Evolutionary conservation across 2,113 vertebrate genomes (phyloP), one percentile per base, ranked within the genome.

Genomic region (Rhinoderma darwinii): DNA sequence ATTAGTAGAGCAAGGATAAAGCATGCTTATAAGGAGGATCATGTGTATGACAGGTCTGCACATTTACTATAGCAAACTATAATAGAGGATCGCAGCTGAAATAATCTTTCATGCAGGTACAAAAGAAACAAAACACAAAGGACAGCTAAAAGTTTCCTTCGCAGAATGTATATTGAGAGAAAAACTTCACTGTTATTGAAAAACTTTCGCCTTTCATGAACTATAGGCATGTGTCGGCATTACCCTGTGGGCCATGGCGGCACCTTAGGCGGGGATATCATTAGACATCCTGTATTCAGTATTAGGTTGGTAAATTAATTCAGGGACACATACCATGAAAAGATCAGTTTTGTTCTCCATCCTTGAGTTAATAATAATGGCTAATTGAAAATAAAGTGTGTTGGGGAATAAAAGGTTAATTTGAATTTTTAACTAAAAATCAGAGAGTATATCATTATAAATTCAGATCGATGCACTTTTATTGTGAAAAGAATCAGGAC

Each of bases 1-100:
- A 70, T 83, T 83, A 83, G 79, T 63, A 66, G 79, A 82, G 79
- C 79, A 82, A 82, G 79, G 79, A 82, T 82, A 82, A 82, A 66
- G 79, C 79, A 82, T 82, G 66, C 59, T 82, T 82, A 82, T 82
- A 27, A 82, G 39, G 37, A 82, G 56, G 79, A 82, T 82, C 79
- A 82, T 43, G 56, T 27, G 79, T 44, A 82, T 82, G 79, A 82
- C 79, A 82, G 79, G 79, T 82, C 79, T 43, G 79, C 79, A 44
- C 56, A 56, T 30, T 43, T 43, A 43, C 79, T 41, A 30, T 18
- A 63, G 56, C 37, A 44, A 63, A 59, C 27, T 44, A 66, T 27
- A 39, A 79, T 12, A 54, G 76, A 44, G 20, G 17, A 50, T 30
- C 18, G 74, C 47, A 66, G 78, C 25, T 41, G 54, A 25, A 43